Evolutionary conservation across 2,113 vertebrate species (phyloP).

Genomic region (Montifringilla adamsi): DNA sequence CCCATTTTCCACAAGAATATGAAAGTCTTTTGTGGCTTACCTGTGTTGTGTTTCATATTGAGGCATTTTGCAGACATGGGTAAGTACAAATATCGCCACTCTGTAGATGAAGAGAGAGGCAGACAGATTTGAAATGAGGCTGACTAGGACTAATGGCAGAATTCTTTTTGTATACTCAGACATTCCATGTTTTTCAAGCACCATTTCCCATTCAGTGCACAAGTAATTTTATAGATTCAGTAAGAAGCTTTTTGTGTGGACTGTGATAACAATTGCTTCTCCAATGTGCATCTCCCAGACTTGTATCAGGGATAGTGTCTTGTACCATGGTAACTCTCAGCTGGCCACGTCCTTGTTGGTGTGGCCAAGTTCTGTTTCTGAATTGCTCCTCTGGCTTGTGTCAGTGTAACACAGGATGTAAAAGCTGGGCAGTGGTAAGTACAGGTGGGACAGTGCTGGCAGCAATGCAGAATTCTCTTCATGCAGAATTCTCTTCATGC

Average conservation of each 20-base stretch:
- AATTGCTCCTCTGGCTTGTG: neutral
- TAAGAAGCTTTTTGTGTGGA: neutral
- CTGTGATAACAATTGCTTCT: neutral
- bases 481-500: neutral
- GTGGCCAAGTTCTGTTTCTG: neutral
- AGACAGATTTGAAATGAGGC: neutral
- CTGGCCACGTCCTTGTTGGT: neutral
- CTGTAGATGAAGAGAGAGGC: neutral
- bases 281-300: neutral
- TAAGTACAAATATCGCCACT: slow-evolving; percentile 28
- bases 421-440: slow-evolving; percentile 57
- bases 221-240: neutral
- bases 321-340: neutral
- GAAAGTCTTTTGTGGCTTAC: neutral
- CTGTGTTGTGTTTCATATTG: slow-evolving; percentile 14
- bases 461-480: slow-evolving; percentile 9
- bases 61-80: slow-evolving; percentile 4
- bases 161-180: neutral
- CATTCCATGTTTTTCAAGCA: neutral
- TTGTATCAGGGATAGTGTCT: neutral
- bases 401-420: neutral
- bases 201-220: neutral
- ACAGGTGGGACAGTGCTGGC: neutral
- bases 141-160: neutral
- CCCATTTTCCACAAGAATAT: neutral